Base-by-base conservation (phyloP, 2,888 invertebrate genomes). In the Liposcelis brunnea region DNA sequence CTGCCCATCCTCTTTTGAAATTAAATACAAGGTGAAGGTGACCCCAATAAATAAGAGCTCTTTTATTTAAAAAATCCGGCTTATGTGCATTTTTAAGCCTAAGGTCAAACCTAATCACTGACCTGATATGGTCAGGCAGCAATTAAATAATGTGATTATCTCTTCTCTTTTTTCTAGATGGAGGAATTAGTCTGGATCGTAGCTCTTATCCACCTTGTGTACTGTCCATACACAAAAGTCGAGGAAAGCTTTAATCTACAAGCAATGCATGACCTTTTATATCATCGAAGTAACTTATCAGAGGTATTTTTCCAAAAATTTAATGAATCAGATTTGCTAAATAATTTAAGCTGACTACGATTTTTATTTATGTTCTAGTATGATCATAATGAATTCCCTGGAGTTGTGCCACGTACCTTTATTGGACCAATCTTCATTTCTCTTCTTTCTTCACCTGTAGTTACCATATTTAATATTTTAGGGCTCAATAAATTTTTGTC, bases 241-340 rank as follows among this genome's bases (percentile, higher is more conserved):
- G 98, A 98, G 67, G 98, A 99, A 69, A 97, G 95, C 66, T 99
- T 99, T 63, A 97, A 95, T 68, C 70, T 95, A 48, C 98, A 99
- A 69, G 97, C 98, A 16, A 83, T 85, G 63, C 98, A 99, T 67
- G 98, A 99, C 67, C 74, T 98, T 57, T 68, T 98, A 42, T 93
- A 87, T 65, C 80, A 90, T 62, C 74, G 81, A 53, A 70, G 73
- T 64, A 85, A 90, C 71, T 70, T 91, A 54, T 71, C 80, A 47
- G 70, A 43, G 43, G 43, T 43, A 14, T 31, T 26, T 26, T 26
- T 8, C 8, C 26, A 26, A 26, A 8, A 26, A 26, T 26, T 8
- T 32, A 14, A 10, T 19, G 16, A 21, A 21, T 12, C 31, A 47
- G 42, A 46, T 38, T 3, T n/a, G n/a, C 31, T 10, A 12, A 12